Evolutionary conservation across 2,113 vertebrate species (phyloP).

Genomic region (Vulpes vulpes): DNA sequence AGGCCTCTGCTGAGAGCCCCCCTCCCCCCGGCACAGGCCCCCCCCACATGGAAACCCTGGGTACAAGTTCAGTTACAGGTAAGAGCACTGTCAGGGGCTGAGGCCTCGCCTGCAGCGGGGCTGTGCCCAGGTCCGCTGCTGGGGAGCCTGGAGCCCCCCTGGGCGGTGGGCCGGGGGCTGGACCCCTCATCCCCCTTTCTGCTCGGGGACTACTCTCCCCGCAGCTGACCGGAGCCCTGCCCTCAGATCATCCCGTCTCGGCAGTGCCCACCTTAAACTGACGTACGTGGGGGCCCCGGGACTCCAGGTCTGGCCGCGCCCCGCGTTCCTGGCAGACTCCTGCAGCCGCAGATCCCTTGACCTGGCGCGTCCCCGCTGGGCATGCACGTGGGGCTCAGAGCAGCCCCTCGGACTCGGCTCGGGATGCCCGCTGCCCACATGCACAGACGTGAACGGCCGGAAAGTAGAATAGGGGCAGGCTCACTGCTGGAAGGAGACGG

Average conservation of each 20-base stretch:
- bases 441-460: neutral
- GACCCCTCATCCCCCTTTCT: neutral
- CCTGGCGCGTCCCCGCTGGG: neutral
- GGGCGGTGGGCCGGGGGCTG: neutral
- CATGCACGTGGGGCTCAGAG: too few relatives aligned
- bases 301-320: neutral
- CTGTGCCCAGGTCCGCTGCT: fast-evolving
- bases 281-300: too few relatives aligned
- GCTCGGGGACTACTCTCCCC: neutral
- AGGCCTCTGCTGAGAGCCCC: neutral
- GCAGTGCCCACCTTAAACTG: neutral
- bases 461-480: neutral
- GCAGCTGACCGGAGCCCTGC: neutral
- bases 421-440: neutral
- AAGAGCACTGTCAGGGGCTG: neutral
- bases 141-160: neutral
- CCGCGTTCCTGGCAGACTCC: neutral
- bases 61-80: neutral
- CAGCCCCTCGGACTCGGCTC: neutral
- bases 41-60: fast-evolving
- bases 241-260: neutral
- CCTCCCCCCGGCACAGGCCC: fast-evolving
- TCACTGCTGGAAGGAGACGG: neutral
- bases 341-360: neutral
- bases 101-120: neutral